Percentiles rank a stretch among this genome's conserved stretches.
Conservation (phyloP, 2,888 invertebrate species). For the Lasioglossum calceatum region DNA sequence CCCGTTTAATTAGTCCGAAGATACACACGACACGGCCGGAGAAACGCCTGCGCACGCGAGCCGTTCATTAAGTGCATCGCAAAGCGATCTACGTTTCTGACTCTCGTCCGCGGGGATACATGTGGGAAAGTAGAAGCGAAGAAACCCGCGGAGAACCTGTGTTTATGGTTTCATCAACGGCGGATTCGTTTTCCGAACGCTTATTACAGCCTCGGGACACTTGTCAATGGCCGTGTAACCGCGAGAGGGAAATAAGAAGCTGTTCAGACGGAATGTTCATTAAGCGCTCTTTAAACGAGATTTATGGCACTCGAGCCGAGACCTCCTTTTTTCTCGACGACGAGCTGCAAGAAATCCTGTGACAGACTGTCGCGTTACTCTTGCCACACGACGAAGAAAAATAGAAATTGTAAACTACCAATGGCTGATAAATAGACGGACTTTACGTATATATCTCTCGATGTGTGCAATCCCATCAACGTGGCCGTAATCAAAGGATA, state of each 20-base stretch:
- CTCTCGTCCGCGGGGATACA: background rate
- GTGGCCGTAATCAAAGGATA: background rate
- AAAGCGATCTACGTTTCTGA: conserved; percentile 34
- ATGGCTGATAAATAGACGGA: too few species aligned
- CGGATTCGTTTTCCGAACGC: background rate
- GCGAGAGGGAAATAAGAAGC: background rate
- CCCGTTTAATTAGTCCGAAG: conserved; percentile 51
- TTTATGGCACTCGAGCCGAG: background rate
- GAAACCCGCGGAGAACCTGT: background rate
- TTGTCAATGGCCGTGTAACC: background rate
- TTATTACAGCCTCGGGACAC: background rate
- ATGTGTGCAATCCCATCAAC: background rate
- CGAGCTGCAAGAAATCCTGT: background rate
- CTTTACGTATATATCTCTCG: background rate
- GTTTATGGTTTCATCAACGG: background rate
- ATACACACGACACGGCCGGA: conserved; percentile 38
- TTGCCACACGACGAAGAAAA: too few species aligned
- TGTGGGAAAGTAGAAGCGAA: conserved; percentile 36
- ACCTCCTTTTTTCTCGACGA: background rate
- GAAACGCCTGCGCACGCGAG: conserved; percentile 52
- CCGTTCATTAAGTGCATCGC: conserved; percentile 54
- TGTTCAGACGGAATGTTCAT: conserved; percentile 1
- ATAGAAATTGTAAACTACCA: background rate
- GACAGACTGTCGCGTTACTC: background rate
- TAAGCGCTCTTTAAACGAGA: conserved; percentile 6